A percentile compares a stretch with the other conserved stretches of the same genome.
These are phyloP conservation scores for Nipponacmea schrenckii DNA, from an alignment of 2,888 invertebrate species.

Conservation along the genomic window DNA sequence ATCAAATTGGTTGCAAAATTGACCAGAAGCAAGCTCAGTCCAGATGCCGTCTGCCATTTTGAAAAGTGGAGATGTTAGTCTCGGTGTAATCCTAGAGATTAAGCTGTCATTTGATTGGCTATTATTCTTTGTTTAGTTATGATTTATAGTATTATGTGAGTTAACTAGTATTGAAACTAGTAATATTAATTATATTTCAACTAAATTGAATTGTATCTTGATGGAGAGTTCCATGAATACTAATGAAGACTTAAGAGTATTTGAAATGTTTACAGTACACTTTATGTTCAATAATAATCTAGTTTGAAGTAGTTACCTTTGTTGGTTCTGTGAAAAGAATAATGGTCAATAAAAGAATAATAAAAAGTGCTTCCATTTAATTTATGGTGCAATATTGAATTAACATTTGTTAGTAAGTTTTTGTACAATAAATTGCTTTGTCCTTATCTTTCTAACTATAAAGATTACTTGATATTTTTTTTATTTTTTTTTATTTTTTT, in stretches of 20 bases:
- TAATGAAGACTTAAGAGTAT: conserved; percentile 4
- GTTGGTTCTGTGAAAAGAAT: no score
- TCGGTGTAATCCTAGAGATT: not conserved
- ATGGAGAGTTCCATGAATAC: not conserved
- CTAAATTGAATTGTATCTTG: conserved; percentile 9
- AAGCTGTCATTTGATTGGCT: not conserved
- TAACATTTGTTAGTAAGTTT: no score
- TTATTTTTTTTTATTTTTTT: no score
- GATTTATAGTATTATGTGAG: not conserved
- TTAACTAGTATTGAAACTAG: not conserved
- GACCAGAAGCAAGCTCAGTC: not conserved
- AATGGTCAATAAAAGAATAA: no score
- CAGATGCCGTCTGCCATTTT: not conserved
- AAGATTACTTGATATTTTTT: no score
- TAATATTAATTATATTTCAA: conserved; percentile 13
- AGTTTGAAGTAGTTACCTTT: no score
- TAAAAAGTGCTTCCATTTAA: no score
- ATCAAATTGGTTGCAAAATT: not conserved
- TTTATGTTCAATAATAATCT: no score
- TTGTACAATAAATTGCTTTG: no score
- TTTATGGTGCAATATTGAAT: no score
- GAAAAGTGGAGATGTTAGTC: not conserved
- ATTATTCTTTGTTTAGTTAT: not conserved
- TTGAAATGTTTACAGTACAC: not conserved
- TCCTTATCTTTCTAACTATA: no score